Evolutionary conservation across 1,140 invertebrate genomes (phyloP), one percentile per base, ranked within the genome.

Genomic region (Sycophaga agraensis): DNA sequence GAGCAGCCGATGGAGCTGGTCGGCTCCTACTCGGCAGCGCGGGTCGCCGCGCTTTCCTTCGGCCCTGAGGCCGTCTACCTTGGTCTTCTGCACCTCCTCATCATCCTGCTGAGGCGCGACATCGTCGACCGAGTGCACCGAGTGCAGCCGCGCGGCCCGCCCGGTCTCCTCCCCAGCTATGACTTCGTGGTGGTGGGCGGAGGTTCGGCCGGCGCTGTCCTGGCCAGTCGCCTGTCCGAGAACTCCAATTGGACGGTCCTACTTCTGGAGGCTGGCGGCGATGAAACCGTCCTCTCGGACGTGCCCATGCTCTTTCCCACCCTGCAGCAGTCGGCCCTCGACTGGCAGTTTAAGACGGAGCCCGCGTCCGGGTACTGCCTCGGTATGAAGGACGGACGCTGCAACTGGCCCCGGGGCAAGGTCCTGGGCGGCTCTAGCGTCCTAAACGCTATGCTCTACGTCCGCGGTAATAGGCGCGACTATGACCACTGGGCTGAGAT

Each of bases 361-460:
- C 86, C 88, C 0, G 88, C 89, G 63, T 73, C 83, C 31, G 76
- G 77, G 16, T 90, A 86, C 61, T 91, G 89, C 67, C 70, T 87
- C 63, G 84, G 83, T 28, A 88, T 89, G 86, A 76, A 79, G 48
- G 80, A 82, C 17, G 71, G 79, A 16, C 75, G 80, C 26, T 90
- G 89, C 61, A 85, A 84, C 59, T 91, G 89, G 89, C 88, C 91
- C 0, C 78, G 89, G 28, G 90, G 86, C 7, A 90, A 89, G 75
- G 88, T 90, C 34, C 72, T 93, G 4, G 94, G 94, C 9, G 94
- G 95, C 2, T 89, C 86, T 2, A 92, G 90, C 66, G 86, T 88
- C 4, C 76, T 96, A 12, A 96, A 96, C 72, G 92, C 90, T 3
- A 95, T 96, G 92, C 82, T 94, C 35, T 96, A 95, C 66, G 85